Base-by-base conservation (phyloP, 2,113 vertebrate species). In the Lontra canadensis region DNA sequence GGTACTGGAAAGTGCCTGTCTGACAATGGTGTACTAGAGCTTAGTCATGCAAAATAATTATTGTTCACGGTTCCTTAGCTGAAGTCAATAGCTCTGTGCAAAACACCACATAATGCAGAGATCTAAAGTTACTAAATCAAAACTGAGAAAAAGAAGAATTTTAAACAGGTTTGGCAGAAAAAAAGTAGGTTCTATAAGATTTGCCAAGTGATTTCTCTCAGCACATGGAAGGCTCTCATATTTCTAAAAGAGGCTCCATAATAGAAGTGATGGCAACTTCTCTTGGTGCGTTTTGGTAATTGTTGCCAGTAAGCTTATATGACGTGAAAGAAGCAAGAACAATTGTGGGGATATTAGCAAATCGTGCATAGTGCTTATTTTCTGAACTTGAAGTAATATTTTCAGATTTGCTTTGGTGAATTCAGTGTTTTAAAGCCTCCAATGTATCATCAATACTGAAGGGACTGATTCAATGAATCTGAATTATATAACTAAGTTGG, bases 21-120 rank as follows among this genome's bases (percentile, higher is more conserved):
- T 98, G 94, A 98, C 97, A 97, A 95, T 95, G 94, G 97, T 96
- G 47, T 94, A 96, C 96, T 96, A 95, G 96, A 34, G 71, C 96
- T 97, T 96, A 98, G 96, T 97, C 94, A 97, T 97, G 96, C 97
- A 97, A 98, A 98, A 98, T 98, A 98, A 97, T 98, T 98, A 97
- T 94, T 94, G 97, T 98, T 98, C 97, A 97, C 52, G 83, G 97
- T 97, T 98, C 97, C 96, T 98, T 97, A 92, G 94, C 96, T 71
- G 87, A 88, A 98, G 97, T 98, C 97, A 98, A 96, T 97, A 97
- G 97, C 90, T 95, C 94, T 44, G 7, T 69, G 94, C 63, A 92
- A 98, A 97, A 96, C 95, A 97, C 97, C 97, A 96, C 97, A 97
- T 97, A 96, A 97, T 97, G 87, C 96, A 92, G 96, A 97, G 94